Base-by-base conservation (phyloP, 1,140 invertebrate genomes). In the Palaemon carinicauda region DNA sequence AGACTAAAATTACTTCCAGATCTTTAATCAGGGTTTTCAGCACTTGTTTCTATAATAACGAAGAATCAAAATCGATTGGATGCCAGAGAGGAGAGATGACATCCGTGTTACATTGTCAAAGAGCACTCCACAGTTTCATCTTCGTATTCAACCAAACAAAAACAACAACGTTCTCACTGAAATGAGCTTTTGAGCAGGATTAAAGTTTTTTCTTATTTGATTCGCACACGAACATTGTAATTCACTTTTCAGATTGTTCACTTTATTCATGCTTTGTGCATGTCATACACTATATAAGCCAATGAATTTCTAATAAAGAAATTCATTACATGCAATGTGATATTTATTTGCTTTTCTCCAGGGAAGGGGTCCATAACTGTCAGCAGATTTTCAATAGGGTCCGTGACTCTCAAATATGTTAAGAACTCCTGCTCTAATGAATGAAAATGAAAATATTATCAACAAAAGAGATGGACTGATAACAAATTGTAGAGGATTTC, bases 11-110 rank as follows among this genome's bases (percentile, higher is more conserved):
- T n/a, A n/a, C n/a, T n/a, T n/a, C n/a, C n/a, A n/a, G n/a, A n/a
- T n/a, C n/a, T n/a, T n/a, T n/a, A 86, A 29, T 86, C 75, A 71
- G 24, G 33, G 33, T 86, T 80, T 73, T 85, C 83, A 79, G 56
- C 56, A 79, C 50, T 79, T 71, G 31, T 79, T 79, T 52, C 56
- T 69, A 71, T 86, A 75, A 80, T 79, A 77, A 65, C 29, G 14
- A 74, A 53, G 54, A 82, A 50, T 0, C 51, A 24, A 78, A 78
- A 78, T 53, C 41, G 75, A 54, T 33, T 80, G 52, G 77, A 80
- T 56, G 77, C 69, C 78, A n/a, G n/a, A n/a, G n/a, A n/a, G n/a
- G n/a, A 87, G 73, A 56, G 78, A 81, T 87, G 77, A 87, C 74
- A 86, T 69, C 54, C 54, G 33, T 79, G 51, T 54, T 51, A 29